A percentile compares a stretch with the other conserved stretches of the same genome.
phyloP scores from a whole-genome alignment of 2,113 vertebrate species.

The Bujurquina vittata region DNA sequence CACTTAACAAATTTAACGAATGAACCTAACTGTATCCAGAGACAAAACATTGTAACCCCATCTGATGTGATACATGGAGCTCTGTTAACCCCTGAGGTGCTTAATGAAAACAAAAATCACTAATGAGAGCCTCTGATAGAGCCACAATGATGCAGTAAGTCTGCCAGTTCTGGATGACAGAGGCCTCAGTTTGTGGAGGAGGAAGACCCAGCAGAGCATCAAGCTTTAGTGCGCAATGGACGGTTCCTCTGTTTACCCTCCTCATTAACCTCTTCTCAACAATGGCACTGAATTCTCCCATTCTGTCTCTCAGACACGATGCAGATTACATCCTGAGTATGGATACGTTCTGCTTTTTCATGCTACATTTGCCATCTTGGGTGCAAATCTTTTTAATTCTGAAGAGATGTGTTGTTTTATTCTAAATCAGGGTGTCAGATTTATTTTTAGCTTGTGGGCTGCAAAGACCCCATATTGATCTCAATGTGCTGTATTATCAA shows the following conservation, averaged over 20 bases:
- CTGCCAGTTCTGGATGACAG: slow-evolving; percentile 53
- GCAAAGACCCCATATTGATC: no score
- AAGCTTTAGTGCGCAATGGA: slow-evolving; percentile 15
- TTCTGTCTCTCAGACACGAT: not conserved
- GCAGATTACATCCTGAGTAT: not conserved
- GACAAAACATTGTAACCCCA: not conserved
- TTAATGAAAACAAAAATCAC: slow-evolving; percentile 48
- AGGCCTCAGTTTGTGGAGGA: slow-evolving; percentile 65
- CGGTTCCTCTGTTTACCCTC: slow-evolving; percentile 24
- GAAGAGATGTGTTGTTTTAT: no score
- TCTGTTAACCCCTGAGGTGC: slow-evolving; percentile 52
- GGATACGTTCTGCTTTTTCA: not conserved
- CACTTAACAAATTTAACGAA: no score
- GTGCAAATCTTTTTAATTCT: no score
- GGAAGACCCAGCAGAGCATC: slow-evolving; percentile 30
- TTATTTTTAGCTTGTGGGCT: no score
- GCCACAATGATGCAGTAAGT: slow-evolving; percentile 50
- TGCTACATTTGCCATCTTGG: not conserved
- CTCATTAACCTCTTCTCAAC: slow-evolving; percentile 61
- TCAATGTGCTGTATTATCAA: no score
- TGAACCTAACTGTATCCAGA: not conserved
- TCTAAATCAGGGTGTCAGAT: no score
- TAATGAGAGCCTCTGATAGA: slow-evolving; percentile 64
- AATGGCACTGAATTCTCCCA: not conserved
- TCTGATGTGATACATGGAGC: slow-evolving; percentile 19